Conservation (phyloP, 1,140 invertebrate genomes). For the Mylabris phalerata region DNA sequence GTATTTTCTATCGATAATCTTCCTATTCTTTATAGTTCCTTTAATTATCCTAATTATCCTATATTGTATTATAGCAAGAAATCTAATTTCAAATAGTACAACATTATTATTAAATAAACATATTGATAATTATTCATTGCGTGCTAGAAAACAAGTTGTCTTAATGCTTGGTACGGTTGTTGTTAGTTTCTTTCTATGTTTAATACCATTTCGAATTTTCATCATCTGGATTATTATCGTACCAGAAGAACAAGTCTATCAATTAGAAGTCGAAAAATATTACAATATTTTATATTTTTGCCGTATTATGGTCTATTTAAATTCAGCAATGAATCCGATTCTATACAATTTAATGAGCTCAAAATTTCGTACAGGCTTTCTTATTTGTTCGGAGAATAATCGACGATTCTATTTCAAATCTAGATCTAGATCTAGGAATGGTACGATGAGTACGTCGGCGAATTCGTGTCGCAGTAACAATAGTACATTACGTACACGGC, state of each 20-base stretch:
- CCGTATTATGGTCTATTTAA: conserved; percentile 78
- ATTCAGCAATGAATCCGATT: conserved; percentile 78
- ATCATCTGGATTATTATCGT: conserved; percentile 71
- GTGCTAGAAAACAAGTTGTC: conserved; percentile 64
- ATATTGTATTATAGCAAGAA: conserved; percentile 69
- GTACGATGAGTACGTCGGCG: conserved; percentile 48
- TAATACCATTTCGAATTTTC: conserved; percentile 78
- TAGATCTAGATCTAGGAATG: conserved; percentile 25
- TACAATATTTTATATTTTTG: conserved; percentile 75
- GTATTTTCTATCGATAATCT: conserved; percentile 67
- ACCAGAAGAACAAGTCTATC: conserved; percentile 50
- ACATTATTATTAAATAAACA: conserved; percentile 53
- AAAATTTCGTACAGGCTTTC: conserved; percentile 73
- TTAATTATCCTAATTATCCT: conserved; percentile 65
- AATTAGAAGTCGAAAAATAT: conserved; percentile 63
- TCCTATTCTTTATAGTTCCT: conserved; percentile 70
- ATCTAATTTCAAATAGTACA: conserved; percentile 59
- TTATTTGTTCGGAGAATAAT: conserved; percentile 53
- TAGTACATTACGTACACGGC: conserved; percentile 41
- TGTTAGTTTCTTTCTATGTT: conserved; percentile 76
- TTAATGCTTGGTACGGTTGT: conserved; percentile 80
- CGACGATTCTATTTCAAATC: conserved; percentile 34
- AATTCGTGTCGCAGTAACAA: conserved; percentile 39
- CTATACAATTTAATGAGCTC: conserved; percentile 80
- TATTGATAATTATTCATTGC: conserved; percentile 53